phyloP scores from a whole-genome alignment of 1,140 invertebrate species.

The Trachymyrmex septentrionalis region DNA sequence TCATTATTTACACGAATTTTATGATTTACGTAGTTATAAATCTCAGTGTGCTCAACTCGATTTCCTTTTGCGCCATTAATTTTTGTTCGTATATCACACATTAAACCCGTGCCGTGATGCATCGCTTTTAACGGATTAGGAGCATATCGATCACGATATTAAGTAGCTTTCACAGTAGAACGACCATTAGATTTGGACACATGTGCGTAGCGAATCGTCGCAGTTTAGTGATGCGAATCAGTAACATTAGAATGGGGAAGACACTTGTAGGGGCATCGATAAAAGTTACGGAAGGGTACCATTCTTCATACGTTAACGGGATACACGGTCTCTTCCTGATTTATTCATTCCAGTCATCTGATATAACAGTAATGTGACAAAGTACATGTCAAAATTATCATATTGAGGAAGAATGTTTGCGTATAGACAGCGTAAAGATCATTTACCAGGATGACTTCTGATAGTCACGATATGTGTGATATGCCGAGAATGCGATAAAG shows the following conservation, averaged over 20 bases:
- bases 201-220: slow-evolving; percentile 78
- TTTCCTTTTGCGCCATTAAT: slow-evolving; percentile 50
- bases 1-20: slow-evolving; percentile 19
- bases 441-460: not conserved
- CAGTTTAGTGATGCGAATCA: slow-evolving; percentile 74
- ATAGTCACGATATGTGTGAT: not conserved
- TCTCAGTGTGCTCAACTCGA: slow-evolving; percentile 29
- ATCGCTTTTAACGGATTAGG: slow-evolving; percentile 71
- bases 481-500: not conserved
- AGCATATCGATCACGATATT: slow-evolving; percentile 73
- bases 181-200: slow-evolving; percentile 76
- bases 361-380: slow-evolving; percentile 18
- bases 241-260: slow-evolving; percentile 70
- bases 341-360: slow-evolving; percentile 7
- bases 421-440: not conserved
- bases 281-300: slow-evolving; percentile 30
- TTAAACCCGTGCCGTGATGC: slow-evolving; percentile 52
- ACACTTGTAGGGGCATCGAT: slow-evolving; percentile 45
- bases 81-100: slow-evolving; percentile 45
- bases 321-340: not conserved
- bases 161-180: slow-evolving; percentile 74
- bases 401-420: not conserved
- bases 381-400: not conserved
- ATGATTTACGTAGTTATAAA: slow-evolving; percentile 23
- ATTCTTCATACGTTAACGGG: not conserved